Base-by-base conservation (phyloP, 1,140 invertebrate species). In the Capitella teleta region DNA sequence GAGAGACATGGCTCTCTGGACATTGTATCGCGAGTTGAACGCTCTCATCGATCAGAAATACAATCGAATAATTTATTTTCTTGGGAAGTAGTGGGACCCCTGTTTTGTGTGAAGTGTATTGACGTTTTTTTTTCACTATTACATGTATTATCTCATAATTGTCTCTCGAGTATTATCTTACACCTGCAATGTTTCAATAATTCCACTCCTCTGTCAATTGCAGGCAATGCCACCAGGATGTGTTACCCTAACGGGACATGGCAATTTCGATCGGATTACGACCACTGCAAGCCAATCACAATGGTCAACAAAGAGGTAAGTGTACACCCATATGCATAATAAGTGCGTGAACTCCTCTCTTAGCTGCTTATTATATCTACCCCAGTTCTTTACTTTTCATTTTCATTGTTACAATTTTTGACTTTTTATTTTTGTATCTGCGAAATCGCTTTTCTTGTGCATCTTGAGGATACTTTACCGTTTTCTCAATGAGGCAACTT, bases 221-320 rank as follows among this genome's bases (percentile, higher is more conserved):
- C 76, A 86, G 85, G 83, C 62, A 87, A 86, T 62, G 84, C 82
- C 0, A 82, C 79, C 4, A 77, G 81, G 38, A 69, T 75, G 36
- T 87, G 86, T 61, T 65, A 75, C 56, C 52, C 55, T 6, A 80
- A 82, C 56, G 84, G 83, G 0, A 78, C 74, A 1, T 87, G 85
- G 85, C 73, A 76, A 42, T 76, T 73, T 49, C 80, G 78, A 55
- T 76, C 82, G 0, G 76, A 85, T 60, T 87, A 87, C 62, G 71
- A 73, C 5, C 67, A 74, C 52, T 87, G 85, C 63, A 46, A 57
- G 16, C 59, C 65, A 21, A 32, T 40, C 37, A 40, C 25, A 24
- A 2, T 63, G 8, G 48, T 56, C 26, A 28, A 49, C 34, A 51
- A 16, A 19, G 37, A 40, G 37, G 37, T 40, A 40, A 14, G 14